Percentiles rank a stretch among this genome's conserved stretches.
Conservation (phyloP, 2,888 invertebrate species). For the Ecdyonurus torrentis region DNA sequence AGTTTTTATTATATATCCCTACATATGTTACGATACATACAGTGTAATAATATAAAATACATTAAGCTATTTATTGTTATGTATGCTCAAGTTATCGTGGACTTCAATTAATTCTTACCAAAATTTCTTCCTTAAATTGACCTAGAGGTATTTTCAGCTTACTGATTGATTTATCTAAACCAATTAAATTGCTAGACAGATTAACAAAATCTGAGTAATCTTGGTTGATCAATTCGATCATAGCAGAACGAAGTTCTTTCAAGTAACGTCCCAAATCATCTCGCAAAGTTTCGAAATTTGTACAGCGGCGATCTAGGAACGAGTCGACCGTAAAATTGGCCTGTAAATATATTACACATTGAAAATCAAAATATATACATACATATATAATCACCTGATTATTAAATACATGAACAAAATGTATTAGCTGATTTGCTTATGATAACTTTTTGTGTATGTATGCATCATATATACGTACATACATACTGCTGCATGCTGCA, state of each 20-base stretch:
- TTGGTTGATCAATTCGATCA: constrained; percentile 95
- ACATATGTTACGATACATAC: too few species aligned
- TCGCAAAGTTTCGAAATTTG: constrained; percentile 65
- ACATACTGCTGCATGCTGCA: too few species aligned
- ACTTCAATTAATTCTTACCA: too few species aligned
- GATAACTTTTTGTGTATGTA: too few species aligned
- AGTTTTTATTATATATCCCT: too few species aligned
- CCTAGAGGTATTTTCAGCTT: constrained; percentile 65
- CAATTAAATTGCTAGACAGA: constrained; percentile 85
- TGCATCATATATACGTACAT: too few species aligned
- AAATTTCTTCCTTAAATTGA: constrained; percentile 66
- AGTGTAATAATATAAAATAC: too few species aligned
- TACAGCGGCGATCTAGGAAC: constrained; percentile 60
- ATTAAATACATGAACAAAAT: background rate
- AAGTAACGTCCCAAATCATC: constrained; percentile 83
- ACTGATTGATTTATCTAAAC: constrained; percentile 72
- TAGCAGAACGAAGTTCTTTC: constrained; percentile 76
- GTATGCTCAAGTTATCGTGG: too few species aligned
- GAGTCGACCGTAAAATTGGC: constrained; percentile 83
- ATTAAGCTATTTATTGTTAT: too few species aligned
- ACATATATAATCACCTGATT: background rate
- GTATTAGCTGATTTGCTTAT: background rate
- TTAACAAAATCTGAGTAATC: constrained; percentile 98
- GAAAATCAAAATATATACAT: constrained; percentile 17
- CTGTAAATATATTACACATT: too few species aligned